Base-by-base conservation (phyloP, 2,113 vertebrate species). In the Emydocephalus ijimae region DNA sequence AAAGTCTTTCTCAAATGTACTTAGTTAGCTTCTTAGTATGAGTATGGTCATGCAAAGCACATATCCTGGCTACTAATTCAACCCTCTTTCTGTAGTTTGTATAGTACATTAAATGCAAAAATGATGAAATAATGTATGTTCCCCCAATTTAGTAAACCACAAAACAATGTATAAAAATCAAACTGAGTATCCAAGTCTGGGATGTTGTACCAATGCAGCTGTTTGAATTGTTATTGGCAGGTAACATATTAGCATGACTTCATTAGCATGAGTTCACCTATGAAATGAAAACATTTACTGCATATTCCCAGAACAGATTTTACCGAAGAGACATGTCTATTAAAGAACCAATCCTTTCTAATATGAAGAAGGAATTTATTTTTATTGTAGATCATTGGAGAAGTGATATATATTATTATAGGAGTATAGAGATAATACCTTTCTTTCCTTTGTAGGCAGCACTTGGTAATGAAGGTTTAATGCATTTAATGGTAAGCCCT, bases 381-480 rank as follows among this genome's bases (percentile, higher is more conserved):
- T n/a, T 64, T 12, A 12, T n/a, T 4, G 10, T 14, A 69, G 12
- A 69, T 69, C 12, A 12, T 15, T 69, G 12, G 10, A 69, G 29
- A n/a, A 69, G 11, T 81, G n/a, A 81, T 81, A n/a, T 69, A n/a
- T n/a, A 29, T 69, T 69, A 29, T n/a, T n/a, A 69, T 69, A n/a
- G 15, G 26, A 61, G 26, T 29, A 15, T 69, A 69, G 29, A 69
- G 64, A 69, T 69, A 5, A 69, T n/a, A n/a, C 0, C 12, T 69
- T 69, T 69, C 29, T 69, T 69, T n/a, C 29, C 12, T n/a, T 15
- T 69, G 29, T n/a, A 69, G 64, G 0, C 2, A 0, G 4, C 4
- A 0, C 1, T 69, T 69, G 64, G 1, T 69, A 11, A 0, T 0
- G 26, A 64, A 0, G 26, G 0, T 2, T 0, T 15, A 14, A 0